Evolutionary conservation across 2,113 vertebrate genomes (phyloP).

Genomic region (Pterophyllum scalare): DNA sequence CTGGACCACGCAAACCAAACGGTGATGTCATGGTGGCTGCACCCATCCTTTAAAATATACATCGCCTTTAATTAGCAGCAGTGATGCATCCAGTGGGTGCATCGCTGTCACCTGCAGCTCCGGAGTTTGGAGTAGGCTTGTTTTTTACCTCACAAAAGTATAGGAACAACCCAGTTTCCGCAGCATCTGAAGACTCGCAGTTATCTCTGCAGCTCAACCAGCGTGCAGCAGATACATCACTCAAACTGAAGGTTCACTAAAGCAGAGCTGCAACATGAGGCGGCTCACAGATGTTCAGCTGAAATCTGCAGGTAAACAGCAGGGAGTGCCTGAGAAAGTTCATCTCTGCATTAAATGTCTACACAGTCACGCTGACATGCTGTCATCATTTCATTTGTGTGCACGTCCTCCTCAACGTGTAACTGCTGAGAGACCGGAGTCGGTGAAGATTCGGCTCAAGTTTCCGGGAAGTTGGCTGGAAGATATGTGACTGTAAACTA

Average conservation of each 20-base stretch:
- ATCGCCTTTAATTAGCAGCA: not conserved
- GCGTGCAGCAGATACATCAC: not conserved
- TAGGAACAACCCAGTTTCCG: not conserved
- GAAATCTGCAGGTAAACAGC: not conserved
- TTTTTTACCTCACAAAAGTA: too few relatives aligned
- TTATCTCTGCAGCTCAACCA: not conserved
- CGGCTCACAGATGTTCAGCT: not conserved
- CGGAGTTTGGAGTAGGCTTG: too few relatives aligned
- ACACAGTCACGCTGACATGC: accelerated
- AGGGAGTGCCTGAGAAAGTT: not conserved
- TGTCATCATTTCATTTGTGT: not conserved
- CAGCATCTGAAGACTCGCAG: not conserved
- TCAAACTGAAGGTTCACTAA: not conserved
- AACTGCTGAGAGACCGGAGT: not conserved
- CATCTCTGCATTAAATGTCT: not conserved
- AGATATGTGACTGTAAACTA: not conserved
- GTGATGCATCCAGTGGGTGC: not conserved
- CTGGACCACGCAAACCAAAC: not conserved
- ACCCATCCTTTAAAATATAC: not conserved
- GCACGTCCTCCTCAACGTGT: not conserved
- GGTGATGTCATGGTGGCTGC: accelerated
- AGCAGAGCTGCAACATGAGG: not conserved
- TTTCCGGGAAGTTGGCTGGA: constrained; percentile 5
- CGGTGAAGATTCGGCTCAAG: not conserved
- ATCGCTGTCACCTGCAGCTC: not conserved